Evolutionary conservation across 2,797 vertebrate species (phyloP).

Genomic region (Phalloptychus januarius): DNA sequence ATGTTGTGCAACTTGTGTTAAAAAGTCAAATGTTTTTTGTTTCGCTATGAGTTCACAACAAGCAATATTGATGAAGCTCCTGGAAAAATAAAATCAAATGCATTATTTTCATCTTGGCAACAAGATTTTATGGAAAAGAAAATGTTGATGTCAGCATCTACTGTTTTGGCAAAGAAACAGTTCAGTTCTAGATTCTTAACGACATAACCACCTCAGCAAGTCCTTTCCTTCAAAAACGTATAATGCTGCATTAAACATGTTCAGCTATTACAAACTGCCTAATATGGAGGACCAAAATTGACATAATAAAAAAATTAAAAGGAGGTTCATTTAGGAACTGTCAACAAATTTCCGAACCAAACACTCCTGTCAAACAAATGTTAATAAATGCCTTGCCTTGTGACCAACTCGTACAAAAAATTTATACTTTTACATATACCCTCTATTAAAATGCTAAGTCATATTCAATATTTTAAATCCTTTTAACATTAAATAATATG

Average conservation of each 20-base stretch:
- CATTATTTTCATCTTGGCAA: background rate
- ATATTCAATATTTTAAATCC: no score
- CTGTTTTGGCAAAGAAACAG: background rate
- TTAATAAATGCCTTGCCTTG: no score
- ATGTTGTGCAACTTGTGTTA: background rate
- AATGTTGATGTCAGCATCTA: background rate
- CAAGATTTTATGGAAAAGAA: background rate
- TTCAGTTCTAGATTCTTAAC: background rate
- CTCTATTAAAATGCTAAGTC: no score
- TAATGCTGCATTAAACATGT: background rate
- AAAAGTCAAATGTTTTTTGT: background rate
- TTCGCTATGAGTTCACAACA: background rate
- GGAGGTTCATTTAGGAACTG: no score
- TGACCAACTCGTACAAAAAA: no score
- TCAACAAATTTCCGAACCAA: no score
- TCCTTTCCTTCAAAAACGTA: background rate
- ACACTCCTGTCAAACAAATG: no score
- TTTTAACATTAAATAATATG: no score
- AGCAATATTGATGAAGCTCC: background rate
- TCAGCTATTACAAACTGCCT: background rate
- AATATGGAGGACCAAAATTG: no score
- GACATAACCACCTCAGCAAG: background rate
- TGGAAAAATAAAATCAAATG: background rate
- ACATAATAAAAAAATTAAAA: no score
- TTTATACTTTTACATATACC: no score